Evolutionary conservation across 1,140 invertebrate genomes (phyloP).

Genomic region (Steinernema khuongi): DNA sequence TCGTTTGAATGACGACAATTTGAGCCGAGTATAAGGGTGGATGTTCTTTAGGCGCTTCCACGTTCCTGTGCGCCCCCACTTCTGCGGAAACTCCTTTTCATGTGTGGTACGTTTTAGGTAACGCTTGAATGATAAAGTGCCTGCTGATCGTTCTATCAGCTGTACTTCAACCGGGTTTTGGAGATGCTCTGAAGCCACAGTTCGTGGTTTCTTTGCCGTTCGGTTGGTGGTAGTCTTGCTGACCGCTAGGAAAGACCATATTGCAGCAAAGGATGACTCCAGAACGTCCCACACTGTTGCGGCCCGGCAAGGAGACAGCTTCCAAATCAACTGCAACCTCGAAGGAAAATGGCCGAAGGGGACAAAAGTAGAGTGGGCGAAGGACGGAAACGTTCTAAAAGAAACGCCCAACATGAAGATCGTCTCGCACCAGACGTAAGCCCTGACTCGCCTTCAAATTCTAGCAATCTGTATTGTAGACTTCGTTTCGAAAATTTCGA

Average conservation of each 20-base stretch:
- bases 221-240: too few species aligned
- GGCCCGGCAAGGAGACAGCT: not conserved
- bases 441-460: not conserved
- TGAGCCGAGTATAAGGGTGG: not conserved
- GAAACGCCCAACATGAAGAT: not conserved
- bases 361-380: not conserved
- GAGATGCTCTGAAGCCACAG: too few species aligned
- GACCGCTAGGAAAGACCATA: too few species aligned
- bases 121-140: too few species aligned
- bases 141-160: too few species aligned
- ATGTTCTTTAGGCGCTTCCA: too few species aligned
- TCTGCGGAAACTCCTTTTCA: too few species aligned
- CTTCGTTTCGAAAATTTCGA: not conserved
- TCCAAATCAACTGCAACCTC: not conserved
- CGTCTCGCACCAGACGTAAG: not conserved
- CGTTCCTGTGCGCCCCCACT: too few species aligned
- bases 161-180: too few species aligned
- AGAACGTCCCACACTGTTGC: not conserved
- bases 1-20: not conserved
- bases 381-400: not conserved
- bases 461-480: not conserved
- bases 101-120: too few species aligned
- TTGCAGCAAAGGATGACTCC: not conserved
- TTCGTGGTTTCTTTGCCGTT: too few species aligned
- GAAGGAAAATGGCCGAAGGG: slow-evolving; percentile 8